Evolutionary conservation across 2,113 vertebrate species (phyloP).

Genomic region (Microcebus jonahi): DNA sequence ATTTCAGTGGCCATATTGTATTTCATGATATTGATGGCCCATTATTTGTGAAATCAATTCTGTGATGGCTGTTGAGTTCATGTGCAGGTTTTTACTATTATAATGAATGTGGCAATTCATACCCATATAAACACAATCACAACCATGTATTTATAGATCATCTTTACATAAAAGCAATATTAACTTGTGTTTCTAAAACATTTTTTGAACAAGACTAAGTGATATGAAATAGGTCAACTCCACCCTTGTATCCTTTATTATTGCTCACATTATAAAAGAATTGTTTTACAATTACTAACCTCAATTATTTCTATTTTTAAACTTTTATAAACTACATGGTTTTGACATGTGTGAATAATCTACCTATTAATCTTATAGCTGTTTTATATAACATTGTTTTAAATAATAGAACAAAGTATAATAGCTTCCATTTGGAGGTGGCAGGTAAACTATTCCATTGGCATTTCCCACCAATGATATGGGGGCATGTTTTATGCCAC

Average conservation of each 20-base stretch:
- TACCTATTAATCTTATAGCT: not conserved
- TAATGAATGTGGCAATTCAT: constrained; percentile 13
- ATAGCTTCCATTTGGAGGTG: not conserved
- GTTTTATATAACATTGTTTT: not conserved
- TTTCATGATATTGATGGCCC: not conserved
- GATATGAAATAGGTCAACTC: not conserved
- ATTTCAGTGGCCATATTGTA: not conserved
- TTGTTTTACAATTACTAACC: constrained; percentile 2
- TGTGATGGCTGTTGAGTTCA: not conserved
- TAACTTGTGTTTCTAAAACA: not conserved
- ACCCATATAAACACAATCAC: not conserved
- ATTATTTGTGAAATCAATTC: constrained; percentile 23
- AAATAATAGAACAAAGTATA: not conserved
- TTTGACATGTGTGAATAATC: not conserved
- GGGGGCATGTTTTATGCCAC: not conserved
- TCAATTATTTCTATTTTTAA: constrained; percentile 27
- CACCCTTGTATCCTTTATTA: not conserved
- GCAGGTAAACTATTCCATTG: not conserved
- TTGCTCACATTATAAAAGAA: not conserved
- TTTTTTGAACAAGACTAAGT: constrained; percentile 24
- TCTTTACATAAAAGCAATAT: not conserved
- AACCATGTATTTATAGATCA: not conserved
- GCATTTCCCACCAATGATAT: not conserved
- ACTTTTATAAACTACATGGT: not conserved
- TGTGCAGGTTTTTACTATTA: constrained; percentile 29